Evolutionary conservation across 2,797 vertebrate species (phyloP).

Genomic region (Peromyscus attwateri): DNA sequence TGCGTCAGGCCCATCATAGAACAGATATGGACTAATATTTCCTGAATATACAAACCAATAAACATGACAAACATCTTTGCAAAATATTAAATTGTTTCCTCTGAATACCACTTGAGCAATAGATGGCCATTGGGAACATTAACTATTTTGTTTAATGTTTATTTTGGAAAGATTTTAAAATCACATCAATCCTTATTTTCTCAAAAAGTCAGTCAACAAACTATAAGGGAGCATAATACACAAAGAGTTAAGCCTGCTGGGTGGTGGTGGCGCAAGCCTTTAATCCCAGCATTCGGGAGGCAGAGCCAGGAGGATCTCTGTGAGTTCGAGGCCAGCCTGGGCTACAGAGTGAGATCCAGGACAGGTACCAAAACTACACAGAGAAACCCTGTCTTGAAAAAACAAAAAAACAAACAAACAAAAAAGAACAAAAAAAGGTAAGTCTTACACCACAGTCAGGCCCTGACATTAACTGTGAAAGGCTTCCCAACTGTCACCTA

Average conservation of each 20-base stretch:
- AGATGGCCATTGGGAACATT: background rate
- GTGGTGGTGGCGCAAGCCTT: too few species aligned
- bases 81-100: constrained; percentile 50
- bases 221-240: background rate
- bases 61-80: background rate
- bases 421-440: constrained; percentile 11
- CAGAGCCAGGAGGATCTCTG: too few species aligned
- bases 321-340: too few species aligned
- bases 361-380: too few species aligned
- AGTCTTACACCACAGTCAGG: background rate
- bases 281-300: too few species aligned
- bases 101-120: background rate
- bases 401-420: too few species aligned
- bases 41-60: constrained; percentile 16
- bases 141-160: constrained; percentile 55
- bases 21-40: constrained; percentile 3
- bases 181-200: background rate
- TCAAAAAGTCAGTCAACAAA: background rate
- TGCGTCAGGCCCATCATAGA: background rate
- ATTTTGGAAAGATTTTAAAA: constrained; percentile 63
- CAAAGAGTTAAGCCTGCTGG: background rate
- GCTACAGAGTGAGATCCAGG: too few species aligned
- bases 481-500: background rate
- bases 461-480: background rate
- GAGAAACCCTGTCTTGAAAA: too few species aligned